Evolutionary conservation across 2,888 invertebrate species (phyloP).

Genomic region (Caenorhabditis uteleia): DNA sequence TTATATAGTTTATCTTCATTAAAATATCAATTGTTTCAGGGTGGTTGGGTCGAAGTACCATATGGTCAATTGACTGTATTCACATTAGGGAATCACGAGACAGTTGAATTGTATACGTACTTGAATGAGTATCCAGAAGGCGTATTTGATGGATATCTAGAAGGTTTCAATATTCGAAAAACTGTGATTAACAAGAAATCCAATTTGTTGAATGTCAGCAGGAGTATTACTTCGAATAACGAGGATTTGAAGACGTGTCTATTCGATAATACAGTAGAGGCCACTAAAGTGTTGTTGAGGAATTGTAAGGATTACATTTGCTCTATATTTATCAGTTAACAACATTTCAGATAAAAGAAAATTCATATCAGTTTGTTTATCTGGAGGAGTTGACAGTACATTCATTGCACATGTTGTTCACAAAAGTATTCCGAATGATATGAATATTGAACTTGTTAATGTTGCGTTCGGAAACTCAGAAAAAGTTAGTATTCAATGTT

Average conservation of each 20-base stretch:
- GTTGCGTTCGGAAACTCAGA: constrained; percentile 53
- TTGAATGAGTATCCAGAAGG: constrained; percentile 34
- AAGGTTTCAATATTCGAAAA: not conserved
- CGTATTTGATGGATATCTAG: not conserved
- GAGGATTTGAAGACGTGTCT: not conserved
- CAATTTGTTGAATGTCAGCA: constrained; percentile 12
- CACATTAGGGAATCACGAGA: not conserved
- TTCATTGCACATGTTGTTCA: constrained; percentile 79
- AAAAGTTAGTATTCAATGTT: constrained; percentile 7
- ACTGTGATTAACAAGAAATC: constrained; percentile 4
- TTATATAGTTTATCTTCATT: too few species aligned
- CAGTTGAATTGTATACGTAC: constrained; percentile 13
- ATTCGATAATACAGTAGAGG: constrained; percentile 5
- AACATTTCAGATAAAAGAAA: too few species aligned
- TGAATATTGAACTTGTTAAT: constrained; percentile 60
- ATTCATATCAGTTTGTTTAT: constrained; percentile 80
- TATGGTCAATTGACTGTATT: constrained; percentile 40
- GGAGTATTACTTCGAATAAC: not conserved
- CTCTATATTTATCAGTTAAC: not conserved
- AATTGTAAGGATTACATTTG: constrained; percentile 8
- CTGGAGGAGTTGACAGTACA: constrained; percentile 95
- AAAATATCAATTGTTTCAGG: too few species aligned
- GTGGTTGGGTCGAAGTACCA: constrained; percentile 42
- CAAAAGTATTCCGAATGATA: constrained; percentile 73
- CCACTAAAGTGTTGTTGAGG: constrained; percentile 14